These are phyloP conservation scores for Eufriesea mexicana DNA, from an alignment of 1,140 invertebrate species.

Conservation along the genomic window DNA sequence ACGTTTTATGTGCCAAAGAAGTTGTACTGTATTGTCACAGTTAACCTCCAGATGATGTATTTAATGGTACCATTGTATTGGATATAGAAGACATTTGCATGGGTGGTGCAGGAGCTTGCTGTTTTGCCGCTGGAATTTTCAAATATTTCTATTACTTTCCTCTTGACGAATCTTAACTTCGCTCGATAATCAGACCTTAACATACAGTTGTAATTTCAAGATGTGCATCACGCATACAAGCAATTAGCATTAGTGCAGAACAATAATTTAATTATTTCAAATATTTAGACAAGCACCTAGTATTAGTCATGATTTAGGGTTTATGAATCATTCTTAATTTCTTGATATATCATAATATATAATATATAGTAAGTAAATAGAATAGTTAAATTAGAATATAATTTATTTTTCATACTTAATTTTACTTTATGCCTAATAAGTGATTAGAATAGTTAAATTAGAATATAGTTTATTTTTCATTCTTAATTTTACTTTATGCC, in stretches of 20 bases:
- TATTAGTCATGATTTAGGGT: not conserved
- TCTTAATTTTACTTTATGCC: not conserved
- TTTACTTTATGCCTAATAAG: not conserved
- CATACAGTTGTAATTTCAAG: not conserved
- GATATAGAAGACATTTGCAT: conserved; percentile 72
- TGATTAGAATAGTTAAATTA: not conserved
- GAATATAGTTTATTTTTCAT: not conserved
- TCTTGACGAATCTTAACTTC: not conserved
- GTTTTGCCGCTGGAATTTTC: conserved; percentile 78
- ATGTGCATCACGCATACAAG: not conserved
- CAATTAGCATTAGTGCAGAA: not conserved
- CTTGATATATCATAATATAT: no score
- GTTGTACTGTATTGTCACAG: conserved; percentile 74
- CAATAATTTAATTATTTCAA: not conserved
- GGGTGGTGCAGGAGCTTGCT: conserved; percentile 78
- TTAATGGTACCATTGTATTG: conserved; percentile 72
- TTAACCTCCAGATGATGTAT: conserved; percentile 71
- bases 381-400: not conserved
- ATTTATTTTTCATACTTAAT: conserved; percentile 12
- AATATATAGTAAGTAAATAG: not conserved
- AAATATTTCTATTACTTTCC: conserved; percentile 59
- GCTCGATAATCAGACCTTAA: conserved; percentile 6
- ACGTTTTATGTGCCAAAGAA: conserved; percentile 73
- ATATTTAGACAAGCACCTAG: conserved; percentile 2
- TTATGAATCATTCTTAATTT: not conserved